phyloP scores from a whole-genome alignment of 2,888 invertebrate species.

The Drosophila conformis region DNA sequence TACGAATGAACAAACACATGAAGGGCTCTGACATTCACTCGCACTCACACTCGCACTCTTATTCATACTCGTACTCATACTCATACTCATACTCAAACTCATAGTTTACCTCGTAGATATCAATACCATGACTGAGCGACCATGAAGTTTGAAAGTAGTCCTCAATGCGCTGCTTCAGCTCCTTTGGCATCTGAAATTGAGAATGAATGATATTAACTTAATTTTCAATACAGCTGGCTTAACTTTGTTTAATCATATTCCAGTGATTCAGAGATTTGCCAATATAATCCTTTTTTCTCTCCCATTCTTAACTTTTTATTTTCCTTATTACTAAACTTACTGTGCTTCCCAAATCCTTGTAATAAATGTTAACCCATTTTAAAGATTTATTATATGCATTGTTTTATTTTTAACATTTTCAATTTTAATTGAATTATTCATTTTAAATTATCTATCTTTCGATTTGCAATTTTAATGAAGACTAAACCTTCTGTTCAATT shows the following conservation, averaged over 20 bases:
- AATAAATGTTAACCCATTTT: not conserved
- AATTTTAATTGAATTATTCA: no score
- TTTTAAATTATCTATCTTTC: no score
- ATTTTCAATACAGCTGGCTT: not conserved
- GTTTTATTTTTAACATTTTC: not conserved
- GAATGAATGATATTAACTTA: not conserved
- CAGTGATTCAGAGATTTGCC: not conserved
- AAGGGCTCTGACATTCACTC: not conserved
- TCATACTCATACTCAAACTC: not conserved
- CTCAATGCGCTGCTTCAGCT: conserved; percentile 97
- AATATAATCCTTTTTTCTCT: not conserved
- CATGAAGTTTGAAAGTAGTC: conserved; percentile 99
- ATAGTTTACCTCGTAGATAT: conserved; percentile 94
- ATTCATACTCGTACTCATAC: no score
- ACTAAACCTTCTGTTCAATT: no score
- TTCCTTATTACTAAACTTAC: not conserved
- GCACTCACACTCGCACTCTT: not conserved
- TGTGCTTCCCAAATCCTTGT: not conserved
- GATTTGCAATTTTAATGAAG: no score
- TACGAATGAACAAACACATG: conserved; percentile 19
- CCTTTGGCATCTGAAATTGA: conserved; percentile 90
- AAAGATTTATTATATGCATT: not conserved
- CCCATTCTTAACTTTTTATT: not conserved
- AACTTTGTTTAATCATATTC: not conserved
- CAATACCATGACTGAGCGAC: conserved; percentile 98